Evolutionary conservation across 2,888 invertebrate species (phyloP).

Genomic region (Drosophila neotestacea): DNA sequence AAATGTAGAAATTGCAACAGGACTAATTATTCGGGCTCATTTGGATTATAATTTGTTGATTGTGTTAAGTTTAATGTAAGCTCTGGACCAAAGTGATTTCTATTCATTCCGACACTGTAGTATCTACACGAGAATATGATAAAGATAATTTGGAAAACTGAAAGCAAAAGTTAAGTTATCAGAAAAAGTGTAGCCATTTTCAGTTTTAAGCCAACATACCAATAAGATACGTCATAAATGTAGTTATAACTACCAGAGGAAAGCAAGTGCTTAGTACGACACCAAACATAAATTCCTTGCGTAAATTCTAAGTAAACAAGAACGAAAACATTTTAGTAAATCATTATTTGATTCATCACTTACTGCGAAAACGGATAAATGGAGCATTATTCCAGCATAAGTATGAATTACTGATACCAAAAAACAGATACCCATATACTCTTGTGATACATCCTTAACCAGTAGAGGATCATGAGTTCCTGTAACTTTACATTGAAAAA

Average conservation of each 20-base stretch:
- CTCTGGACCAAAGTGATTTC: neutral
- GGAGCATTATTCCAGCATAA: neutral
- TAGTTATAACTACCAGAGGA: neutral
- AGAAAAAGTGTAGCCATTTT: neutral
- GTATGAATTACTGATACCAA: constrained; percentile 1
- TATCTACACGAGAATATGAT: constrained; percentile 1
- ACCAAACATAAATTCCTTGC: neutral
- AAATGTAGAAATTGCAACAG: neutral
- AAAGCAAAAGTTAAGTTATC: neutral
- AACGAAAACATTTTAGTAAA: neutral
- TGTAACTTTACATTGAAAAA: neutral
- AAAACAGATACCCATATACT: neutral
- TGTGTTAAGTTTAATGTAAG: neutral
- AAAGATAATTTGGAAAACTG: neutral
- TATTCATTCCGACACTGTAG: neutral
- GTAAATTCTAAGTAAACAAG: neutral
- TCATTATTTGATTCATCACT: neutral
- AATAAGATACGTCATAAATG: neutral
- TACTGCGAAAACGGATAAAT: neutral
- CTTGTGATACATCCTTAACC: too few species aligned
- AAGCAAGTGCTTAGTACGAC: neutral
- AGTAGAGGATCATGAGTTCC: too few species aligned
- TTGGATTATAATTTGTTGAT: too few species aligned
- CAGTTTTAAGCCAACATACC: neutral
- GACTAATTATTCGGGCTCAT: neutral